Conservation (phyloP, 2,797 vertebrate genomes). For the Mus spretus region DNA sequence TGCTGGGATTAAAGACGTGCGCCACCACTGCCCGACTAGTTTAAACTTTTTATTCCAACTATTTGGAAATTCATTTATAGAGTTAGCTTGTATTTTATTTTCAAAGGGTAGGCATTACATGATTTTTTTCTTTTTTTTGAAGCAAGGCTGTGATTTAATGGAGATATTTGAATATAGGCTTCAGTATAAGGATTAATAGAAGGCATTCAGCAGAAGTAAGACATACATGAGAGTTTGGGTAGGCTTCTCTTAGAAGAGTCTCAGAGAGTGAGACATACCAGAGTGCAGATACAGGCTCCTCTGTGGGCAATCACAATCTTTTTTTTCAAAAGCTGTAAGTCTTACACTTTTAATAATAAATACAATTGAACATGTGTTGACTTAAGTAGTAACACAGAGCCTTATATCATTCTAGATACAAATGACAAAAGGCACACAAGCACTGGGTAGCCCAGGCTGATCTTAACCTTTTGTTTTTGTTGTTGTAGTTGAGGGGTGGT, state of each 20-base stretch:
- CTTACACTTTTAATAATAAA: conserved; percentile 1
- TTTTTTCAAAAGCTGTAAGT: neutral
- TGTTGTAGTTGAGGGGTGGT: too few species aligned
- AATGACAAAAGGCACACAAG: neutral
- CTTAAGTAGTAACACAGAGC: neutral
- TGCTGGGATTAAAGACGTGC: too few species aligned
- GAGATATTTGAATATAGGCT: neutral
- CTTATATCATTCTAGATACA: neutral
- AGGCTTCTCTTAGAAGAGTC: neutral
- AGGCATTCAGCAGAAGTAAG: neutral
- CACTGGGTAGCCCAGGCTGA: neutral
- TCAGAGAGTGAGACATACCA: neutral
- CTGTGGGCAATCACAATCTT: neutral
- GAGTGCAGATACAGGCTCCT: neutral
- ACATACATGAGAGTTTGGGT: neutral
- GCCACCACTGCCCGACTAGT: neutral
- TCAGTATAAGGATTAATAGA: neutral
- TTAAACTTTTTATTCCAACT: neutral
- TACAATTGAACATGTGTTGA: neutral
- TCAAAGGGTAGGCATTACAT: neutral
- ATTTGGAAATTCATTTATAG: conserved; percentile 29
- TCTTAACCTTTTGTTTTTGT: neutral
- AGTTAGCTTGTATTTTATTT: conserved; percentile 16
- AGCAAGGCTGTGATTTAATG: neutral
- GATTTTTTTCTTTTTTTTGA: neutral